These are phyloP conservation scores for Spongia lamella DNA, from an alignment of 37 sponge, comb jelly and placozoan genomes.

Conservation along the genomic window DNA sequence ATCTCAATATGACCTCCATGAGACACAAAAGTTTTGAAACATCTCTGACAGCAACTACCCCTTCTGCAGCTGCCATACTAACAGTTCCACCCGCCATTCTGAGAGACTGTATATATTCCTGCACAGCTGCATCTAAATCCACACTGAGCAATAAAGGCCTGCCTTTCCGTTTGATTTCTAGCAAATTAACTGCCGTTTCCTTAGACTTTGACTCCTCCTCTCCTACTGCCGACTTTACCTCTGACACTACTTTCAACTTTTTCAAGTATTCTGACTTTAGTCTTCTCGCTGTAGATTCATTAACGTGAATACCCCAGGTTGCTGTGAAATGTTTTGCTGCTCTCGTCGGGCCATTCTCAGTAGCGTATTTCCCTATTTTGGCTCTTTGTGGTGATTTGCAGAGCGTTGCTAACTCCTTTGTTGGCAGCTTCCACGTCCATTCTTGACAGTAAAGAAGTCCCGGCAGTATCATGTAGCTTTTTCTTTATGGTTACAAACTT, in stretches of 20 bases:
- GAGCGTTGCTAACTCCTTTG: no score
- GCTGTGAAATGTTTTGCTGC: conserved; percentile 8
- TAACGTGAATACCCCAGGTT: not conserved
- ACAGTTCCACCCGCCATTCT: no score
- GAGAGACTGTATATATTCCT: conserved; percentile 15
- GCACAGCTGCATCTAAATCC: conserved; percentile 13
- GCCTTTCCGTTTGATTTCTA: not conserved
- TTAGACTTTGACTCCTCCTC: no score
- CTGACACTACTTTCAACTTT: conserved; percentile 3
- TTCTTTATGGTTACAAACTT: no score
- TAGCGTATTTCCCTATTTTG: conserved; percentile 16
- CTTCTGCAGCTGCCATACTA: conserved; percentile 15
- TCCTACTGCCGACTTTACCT: not conserved
- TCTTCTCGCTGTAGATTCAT: not conserved
- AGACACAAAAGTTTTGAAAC: not conserved
- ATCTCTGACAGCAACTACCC: conserved; percentile 6
- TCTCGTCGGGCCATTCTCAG: conserved; percentile 14
- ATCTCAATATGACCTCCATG: conserved; percentile 41
- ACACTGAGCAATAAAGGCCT: conserved; percentile 19
- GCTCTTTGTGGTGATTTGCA: not conserved
- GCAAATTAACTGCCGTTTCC: no score
- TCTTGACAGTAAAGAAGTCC: no score
- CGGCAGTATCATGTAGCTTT: no score
- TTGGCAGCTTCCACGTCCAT: no score
- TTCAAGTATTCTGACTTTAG: conserved; percentile 5